Base-by-base conservation (phyloP, 1,140 invertebrate genomes). In the Trachelipus rathkii region DNA sequence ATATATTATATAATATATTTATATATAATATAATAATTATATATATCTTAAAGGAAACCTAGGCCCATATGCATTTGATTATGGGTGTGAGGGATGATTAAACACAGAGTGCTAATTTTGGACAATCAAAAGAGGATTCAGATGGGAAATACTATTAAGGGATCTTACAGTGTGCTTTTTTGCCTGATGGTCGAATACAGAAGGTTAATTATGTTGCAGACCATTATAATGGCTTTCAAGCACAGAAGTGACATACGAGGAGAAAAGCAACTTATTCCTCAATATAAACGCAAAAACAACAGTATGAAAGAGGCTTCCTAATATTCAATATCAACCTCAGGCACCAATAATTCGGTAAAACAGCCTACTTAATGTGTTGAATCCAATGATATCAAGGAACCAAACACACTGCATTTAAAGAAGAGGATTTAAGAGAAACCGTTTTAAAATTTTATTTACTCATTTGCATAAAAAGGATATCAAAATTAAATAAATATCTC, bases 101-200 rank as follows among this genome's bases (percentile, higher is more conserved):
- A 77, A 73, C 79, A 5, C n/a, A n/a, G n/a, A 82, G 82, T 46
- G 71, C 82, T 23, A 79, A 83, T 73, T 83, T 80, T 77, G 81
- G 79, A 21, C 81, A n/a, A 82, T 76, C 66, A n/a, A n/a, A 68
- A 4, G 83, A 83, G 79, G 81, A 78, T 21, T 78, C 79, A 10
- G 82, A 83, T 72, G 83, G 82, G 23, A 79, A n/a, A 83, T 74
- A 75, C 75, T 24, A 81, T 82, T n/a, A 78, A 70, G n/a, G 83
- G 83, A 1, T 82, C 79, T 33, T 83, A 83, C 82, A 76, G 74
- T 2, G 82, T n/a, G 79, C 78, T n/a, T n/a, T n/a, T 10, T 82
- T 83, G 44, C 83, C 83, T 9, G 83, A 83, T 72, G 83, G 83
- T 24, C 81, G 83, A 53, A 80, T 81, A 60, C 83, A 83, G 76